phyloP scores from a whole-genome alignment of 2,113 vertebrate species.

The Megaceryle maxima region DNA sequence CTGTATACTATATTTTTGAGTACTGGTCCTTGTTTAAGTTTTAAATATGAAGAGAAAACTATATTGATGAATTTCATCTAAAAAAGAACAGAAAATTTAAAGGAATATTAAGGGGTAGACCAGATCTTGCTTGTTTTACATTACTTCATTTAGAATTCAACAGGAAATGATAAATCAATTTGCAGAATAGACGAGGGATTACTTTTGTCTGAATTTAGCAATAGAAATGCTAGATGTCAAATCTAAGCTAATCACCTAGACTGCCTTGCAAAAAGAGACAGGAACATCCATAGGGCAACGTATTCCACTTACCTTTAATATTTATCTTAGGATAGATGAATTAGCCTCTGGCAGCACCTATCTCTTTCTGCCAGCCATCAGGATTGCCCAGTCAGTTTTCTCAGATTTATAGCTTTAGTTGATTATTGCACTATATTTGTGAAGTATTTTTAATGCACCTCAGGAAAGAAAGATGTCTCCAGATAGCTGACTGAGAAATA shows the following conservation, averaged over 20 bases:
- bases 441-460: conserved; percentile 2
- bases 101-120: background rate
- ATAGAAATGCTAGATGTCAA: background rate
- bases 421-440: background rate
- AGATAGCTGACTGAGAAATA: background rate
- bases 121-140: background rate
- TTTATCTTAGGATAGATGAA: background rate
- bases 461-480: background rate
- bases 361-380: background rate
- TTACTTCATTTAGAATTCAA: background rate
- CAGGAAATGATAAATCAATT: background rate
- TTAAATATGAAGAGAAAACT: background rate
- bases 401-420: background rate
- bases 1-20: background rate
- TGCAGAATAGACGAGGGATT: background rate
- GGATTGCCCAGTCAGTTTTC: background rate
- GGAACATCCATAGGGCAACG: background rate
- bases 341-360: background rate
- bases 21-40: background rate
- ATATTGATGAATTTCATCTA: background rate
- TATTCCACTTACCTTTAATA: background rate
- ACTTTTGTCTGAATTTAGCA: background rate
- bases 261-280: background rate
- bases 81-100: background rate
- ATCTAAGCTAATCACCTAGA: background rate